phyloP scores from a whole-genome alignment of 1,140 invertebrate genomes.

The Penaeus chinensis region DNA sequence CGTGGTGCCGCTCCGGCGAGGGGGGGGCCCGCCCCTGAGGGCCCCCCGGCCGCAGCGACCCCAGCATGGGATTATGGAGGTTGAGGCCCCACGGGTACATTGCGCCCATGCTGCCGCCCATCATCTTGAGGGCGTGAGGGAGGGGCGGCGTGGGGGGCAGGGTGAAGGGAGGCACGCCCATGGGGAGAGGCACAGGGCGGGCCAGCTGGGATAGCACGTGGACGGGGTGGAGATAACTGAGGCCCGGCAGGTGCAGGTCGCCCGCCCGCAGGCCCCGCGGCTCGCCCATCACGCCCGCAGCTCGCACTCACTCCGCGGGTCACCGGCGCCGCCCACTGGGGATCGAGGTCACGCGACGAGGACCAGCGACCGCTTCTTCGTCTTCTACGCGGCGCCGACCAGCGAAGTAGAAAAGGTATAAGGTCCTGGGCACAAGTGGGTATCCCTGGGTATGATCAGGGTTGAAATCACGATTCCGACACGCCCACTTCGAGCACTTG shows the following conservation, averaged over 20 bases:
- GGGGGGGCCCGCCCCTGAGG: constrained; percentile 24
- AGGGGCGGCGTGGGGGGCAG: constrained; percentile 41
- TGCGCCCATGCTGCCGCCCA: constrained; percentile 49
- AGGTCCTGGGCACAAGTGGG: too few species aligned
- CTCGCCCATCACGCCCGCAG: constrained; percentile 48
- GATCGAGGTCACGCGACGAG: too few species aligned
- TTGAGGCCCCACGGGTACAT: constrained; percentile 54
- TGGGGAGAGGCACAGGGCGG: constrained; percentile 43
- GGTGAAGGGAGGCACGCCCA: constrained; percentile 52
- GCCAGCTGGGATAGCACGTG: constrained; percentile 52
- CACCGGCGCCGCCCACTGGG: background rate
- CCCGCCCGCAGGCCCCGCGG: constrained; percentile 34
- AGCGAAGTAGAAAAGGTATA: too few species aligned
- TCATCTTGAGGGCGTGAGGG: constrained; percentile 57
- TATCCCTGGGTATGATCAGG: too few species aligned
- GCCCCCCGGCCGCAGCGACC: constrained; percentile 32
- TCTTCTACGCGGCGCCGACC: too few species aligned
- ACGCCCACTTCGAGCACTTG: too few species aligned
- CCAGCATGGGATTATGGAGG: constrained; percentile 38
- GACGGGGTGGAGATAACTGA: constrained; percentile 48
- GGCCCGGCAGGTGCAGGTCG: constrained; percentile 41
- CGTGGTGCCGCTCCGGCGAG: constrained; percentile 33
- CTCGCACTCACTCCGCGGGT: background rate
- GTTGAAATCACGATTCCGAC: too few species aligned
- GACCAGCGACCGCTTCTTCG: too few species aligned